Percentiles rank a stretch among this genome's conserved stretches.
Evolutionary conservation across 92 coral and sea anemone species (phyloP).

Genomic region (Anthopleura xanthogrammica): DNA sequence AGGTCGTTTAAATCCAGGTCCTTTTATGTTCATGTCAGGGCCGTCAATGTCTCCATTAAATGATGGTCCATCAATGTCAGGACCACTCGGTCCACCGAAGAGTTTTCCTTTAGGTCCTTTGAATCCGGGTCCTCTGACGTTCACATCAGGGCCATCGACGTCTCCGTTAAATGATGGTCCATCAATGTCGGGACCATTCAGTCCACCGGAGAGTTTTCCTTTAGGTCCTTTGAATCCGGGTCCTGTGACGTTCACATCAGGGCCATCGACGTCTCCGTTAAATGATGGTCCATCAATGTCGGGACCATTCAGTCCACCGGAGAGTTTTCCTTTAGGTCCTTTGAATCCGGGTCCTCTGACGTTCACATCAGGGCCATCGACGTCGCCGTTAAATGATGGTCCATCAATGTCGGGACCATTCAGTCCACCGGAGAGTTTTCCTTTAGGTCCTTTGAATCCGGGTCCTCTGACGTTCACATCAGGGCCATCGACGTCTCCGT

Average conservation of each 20-base stretch:
- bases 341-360: conserved; percentile 12
- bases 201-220: conserved; percentile 4
- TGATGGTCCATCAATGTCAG: not conserved
- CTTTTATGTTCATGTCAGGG: not conserved
- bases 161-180: not conserved
- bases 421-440: conserved; percentile 10
- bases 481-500: conserved; percentile 19
- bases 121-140: conserved; percentile 8
- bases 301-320: conserved; percentile 1
- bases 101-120: conserved; percentile 11
- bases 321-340: conserved; percentile 3
- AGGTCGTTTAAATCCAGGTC: not conserved
- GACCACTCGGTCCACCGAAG: not conserved
- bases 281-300: conserved; percentile 23
- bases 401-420: conserved; percentile 13
- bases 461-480: conserved; percentile 14
- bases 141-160: conserved; percentile 17
- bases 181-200: conserved; percentile 2
- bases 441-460: conserved; percentile 16
- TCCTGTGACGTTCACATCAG: conserved; percentile 11
- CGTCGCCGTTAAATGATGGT: conserved; percentile 1
- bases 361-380: conserved; percentile 10
- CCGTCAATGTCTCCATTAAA: conserved; percentile 8
- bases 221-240: conserved; percentile 5
- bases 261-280: conserved; percentile 8